Conservation (phyloP, 53 echinoderm and acorn worm genomes). For the Actinopyga echinites region DNA sequence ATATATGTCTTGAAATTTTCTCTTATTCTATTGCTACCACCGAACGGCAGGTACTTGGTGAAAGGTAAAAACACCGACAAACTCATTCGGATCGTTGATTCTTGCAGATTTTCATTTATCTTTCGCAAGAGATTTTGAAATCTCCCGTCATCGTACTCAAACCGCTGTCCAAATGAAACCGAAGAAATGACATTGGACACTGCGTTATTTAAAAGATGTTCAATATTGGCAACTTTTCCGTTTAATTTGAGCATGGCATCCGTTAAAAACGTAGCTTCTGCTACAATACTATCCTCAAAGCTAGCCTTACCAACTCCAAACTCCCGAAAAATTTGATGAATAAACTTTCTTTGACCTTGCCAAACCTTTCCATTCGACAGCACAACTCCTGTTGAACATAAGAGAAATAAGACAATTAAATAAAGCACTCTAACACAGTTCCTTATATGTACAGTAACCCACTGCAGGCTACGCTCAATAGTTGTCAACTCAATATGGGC, state of each 20-base stretch:
- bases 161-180: background rate
- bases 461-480: too few relatives aligned
- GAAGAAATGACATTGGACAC: conserved; percentile 21
- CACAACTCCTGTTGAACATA: conserved; percentile 3
- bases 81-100: background rate
- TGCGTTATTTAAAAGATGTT: too few relatives aligned
- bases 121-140: conserved; percentile 14
- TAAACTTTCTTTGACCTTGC: conserved; percentile 24
- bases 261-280: background rate
- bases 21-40: background rate
- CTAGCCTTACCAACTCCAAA: too few relatives aligned
- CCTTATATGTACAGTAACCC: too few relatives aligned
- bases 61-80: conserved; percentile 9
- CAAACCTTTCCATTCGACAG: background rate
- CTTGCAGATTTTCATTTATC: background rate
- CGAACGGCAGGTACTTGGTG: too few relatives aligned
- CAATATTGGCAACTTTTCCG: background rate
- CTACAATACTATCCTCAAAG: background rate
- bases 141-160: conserved; percentile 18
- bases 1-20: background rate
- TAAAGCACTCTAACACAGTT: too few relatives aligned
- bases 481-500: too few relatives aligned
- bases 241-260: background rate
- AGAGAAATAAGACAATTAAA: too few relatives aligned
- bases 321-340: too few relatives aligned